These are phyloP conservation scores for Sorex maritimensis DNA, from an alignment of 2,797 vertebrate species.

Conservation along the genomic window DNA sequence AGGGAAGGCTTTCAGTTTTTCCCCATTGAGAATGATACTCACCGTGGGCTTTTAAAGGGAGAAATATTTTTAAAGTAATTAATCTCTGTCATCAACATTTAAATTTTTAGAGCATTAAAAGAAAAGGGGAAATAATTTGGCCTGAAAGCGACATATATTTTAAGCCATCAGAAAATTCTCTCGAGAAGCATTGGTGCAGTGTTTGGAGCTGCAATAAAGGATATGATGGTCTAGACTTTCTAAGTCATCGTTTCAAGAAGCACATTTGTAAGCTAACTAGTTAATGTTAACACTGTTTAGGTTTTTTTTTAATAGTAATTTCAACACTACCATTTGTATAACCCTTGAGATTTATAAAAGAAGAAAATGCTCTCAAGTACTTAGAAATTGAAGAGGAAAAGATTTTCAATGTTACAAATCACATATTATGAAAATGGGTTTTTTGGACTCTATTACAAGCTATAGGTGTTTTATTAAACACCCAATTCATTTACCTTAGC, in stretches of 20 bases:
- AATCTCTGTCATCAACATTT: not conserved
- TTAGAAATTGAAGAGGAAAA: slow-evolving; percentile 8
- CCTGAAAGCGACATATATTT: slow-evolving; percentile 45
- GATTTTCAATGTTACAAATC: slow-evolving; percentile 23
- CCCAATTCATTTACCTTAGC: slow-evolving; percentile 40
- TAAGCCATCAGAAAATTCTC: not conserved
- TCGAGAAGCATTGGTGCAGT: not conserved
- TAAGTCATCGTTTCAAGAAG: not conserved
- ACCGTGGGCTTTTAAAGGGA: not conserved
- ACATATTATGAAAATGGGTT: not conserved
- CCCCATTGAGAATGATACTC: no score
- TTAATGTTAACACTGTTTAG: not conserved
- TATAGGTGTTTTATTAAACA: not conserved
- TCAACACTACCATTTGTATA: not conserved
- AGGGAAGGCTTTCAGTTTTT: not conserved
- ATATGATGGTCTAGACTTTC: not conserved
- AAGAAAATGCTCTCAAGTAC: not conserved
- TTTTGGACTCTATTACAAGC: not conserved
- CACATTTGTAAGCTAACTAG: not conserved
- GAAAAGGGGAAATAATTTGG: not conserved
- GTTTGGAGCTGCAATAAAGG: not conserved
- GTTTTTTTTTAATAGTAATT: not conserved
- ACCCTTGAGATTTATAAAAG: not conserved
- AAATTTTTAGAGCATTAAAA: slow-evolving; percentile 15
- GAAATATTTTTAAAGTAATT: not conserved